Percentiles rank a stretch among this genome's conserved stretches.
Evolutionary conservation across 92 coral and sea anemone species (phyloP).

Genomic region (Diadumene lineata): DNA sequence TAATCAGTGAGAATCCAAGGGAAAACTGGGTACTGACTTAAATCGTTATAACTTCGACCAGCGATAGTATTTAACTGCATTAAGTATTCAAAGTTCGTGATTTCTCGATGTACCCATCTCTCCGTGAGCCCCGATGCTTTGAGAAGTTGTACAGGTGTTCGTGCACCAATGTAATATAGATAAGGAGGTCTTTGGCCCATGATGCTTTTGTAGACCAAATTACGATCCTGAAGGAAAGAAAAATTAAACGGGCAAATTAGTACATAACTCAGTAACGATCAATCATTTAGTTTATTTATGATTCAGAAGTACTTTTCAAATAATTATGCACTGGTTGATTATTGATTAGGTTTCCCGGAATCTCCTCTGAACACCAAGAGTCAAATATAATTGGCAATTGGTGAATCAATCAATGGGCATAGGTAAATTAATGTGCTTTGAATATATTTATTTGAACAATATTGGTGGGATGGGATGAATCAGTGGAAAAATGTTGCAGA

Average conservation of each 20-base stretch:
- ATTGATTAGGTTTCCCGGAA: too few species aligned
- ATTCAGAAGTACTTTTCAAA: too few species aligned
- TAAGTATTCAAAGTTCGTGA: slow-evolving; percentile 92
- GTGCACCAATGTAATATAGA: slow-evolving; percentile 86
- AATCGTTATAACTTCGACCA: slow-evolving; percentile 91
- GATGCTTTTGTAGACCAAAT: slow-evolving; percentile 73
- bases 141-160: slow-evolving; percentile 90
- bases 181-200: slow-evolving; percentile 88
- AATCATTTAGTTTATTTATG: too few species aligned
- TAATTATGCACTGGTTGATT: too few species aligned
- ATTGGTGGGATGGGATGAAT: too few species aligned
- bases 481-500: too few species aligned
- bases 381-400: too few species aligned
- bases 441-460: too few species aligned
- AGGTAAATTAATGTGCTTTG: too few species aligned
- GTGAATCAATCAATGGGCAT: too few species aligned
- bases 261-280: too few species aligned
- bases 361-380: too few species aligned
- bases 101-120: slow-evolving; percentile 94
- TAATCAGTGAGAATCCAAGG: slow-evolving; percentile 92
- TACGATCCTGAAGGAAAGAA: slow-evolving; percentile 59
- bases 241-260: not conserved
- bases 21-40: slow-evolving; percentile 95
- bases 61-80: slow-evolving; percentile 98
- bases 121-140: slow-evolving; percentile 91